Conservation (phyloP, 2,113 vertebrate species). For the Tragelaphus buxtoni region DNA sequence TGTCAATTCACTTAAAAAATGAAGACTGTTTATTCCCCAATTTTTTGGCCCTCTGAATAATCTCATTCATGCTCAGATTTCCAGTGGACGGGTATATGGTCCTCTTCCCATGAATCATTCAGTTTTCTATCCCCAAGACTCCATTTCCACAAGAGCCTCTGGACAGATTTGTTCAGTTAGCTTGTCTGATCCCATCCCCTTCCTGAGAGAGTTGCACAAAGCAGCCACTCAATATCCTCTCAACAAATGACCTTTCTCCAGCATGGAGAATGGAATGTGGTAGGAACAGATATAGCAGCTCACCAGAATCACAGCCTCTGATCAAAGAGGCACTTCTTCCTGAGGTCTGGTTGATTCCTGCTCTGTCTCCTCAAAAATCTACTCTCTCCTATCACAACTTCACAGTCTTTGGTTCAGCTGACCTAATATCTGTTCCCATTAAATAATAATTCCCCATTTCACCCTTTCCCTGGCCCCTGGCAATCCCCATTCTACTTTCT, state of each 20-base stretch:
- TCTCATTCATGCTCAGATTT: background rate
- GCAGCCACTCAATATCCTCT: background rate
- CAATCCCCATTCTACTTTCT: background rate
- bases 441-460: background rate
- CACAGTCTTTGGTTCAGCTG: background rate
- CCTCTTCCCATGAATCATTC: background rate
- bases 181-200: background rate
- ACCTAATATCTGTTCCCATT: background rate
- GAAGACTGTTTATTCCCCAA: background rate
- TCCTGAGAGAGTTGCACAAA: background rate
- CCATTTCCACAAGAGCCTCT: background rate
- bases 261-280: background rate
- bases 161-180: background rate
- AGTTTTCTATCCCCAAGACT: background rate
- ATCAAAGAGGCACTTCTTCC: background rate
- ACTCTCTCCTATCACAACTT: background rate
- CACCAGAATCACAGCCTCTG: background rate
- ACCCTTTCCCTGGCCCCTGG: background rate
- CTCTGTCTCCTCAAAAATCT: background rate
- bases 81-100: too few relatives aligned
- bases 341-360: background rate
- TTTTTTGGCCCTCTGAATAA: background rate
- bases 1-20: background rate
- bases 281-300: background rate
- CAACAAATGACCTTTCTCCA: background rate